Percentiles rank a stretch among this genome's conserved stretches.
phyloP scores from a whole-genome alignment of 37 sponge, comb jelly and placozoan species.

The Aplysina aerophoba region DNA sequence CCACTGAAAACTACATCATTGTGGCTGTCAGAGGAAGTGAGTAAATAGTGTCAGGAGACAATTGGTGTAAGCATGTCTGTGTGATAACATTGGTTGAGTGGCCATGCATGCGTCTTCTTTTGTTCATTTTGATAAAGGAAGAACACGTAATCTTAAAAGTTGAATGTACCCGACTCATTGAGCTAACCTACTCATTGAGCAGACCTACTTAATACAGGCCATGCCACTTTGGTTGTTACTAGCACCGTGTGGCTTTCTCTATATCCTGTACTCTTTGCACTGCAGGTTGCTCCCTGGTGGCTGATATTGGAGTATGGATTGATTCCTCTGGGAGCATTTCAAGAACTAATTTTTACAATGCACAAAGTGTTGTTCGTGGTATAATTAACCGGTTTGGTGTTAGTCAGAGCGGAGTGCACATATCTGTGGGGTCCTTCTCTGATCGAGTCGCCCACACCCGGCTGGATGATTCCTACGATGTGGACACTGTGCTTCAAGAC shows the following conservation, averaged over 20 bases:
- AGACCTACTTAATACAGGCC: no score
- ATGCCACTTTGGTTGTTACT: no score
- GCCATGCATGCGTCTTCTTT: background rate
- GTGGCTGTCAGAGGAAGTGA: background rate
- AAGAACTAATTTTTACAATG: background rate
- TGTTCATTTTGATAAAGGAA: background rate
- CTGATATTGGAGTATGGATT: slow-evolving; percentile 6
- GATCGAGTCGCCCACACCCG: background rate
- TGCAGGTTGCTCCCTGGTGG: no score
- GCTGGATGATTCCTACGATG: background rate
- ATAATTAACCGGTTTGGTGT: background rate
- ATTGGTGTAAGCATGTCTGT: background rate
- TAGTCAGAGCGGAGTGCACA: background rate
- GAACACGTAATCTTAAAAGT: background rate
- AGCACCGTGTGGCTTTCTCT: no score
- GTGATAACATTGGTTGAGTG: background rate
- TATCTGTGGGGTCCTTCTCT: slow-evolving; percentile 17
- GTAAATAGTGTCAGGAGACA: background rate
- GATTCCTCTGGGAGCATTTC: slow-evolving; percentile 3
- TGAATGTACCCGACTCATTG: slow-evolving; percentile 13
- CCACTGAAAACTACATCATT: background rate
- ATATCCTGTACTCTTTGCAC: no score
- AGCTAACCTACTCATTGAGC: no score
- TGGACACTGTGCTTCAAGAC: background rate
- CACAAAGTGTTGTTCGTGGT: background rate